Evolutionary conservation across 2,113 vertebrate species (phyloP).

Genomic region (Australoheros scitulus): DNA sequence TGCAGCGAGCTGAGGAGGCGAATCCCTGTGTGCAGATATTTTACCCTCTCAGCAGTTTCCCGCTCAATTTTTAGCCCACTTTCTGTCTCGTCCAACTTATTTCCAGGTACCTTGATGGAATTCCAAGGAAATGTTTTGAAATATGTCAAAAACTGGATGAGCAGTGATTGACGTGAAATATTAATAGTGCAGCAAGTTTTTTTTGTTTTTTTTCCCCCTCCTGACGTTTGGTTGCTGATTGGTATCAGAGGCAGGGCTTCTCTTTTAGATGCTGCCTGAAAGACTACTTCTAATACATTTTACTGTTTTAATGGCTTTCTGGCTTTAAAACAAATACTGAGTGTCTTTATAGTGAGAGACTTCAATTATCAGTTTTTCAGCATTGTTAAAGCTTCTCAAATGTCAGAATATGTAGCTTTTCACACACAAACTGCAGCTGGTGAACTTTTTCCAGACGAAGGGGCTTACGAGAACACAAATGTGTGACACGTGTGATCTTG

Average conservation of each 20-base stretch:
- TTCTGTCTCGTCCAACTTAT: slow-evolving; percentile 19
- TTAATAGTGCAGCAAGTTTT: background rate
- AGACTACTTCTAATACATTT: background rate
- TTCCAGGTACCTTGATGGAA: slow-evolving; percentile 22
- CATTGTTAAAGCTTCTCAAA: no score
- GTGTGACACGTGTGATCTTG: background rate
- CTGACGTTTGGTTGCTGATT: slow-evolving; percentile 32
- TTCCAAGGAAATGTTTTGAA: slow-evolving; percentile 25
- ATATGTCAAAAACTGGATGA: background rate
- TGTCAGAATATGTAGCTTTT: background rate
- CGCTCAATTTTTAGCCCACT: slow-evolving; percentile 46
- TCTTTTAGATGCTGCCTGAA: background rate
- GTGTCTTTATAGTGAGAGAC: background rate
- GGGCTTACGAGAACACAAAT: background rate
- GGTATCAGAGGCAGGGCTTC: background rate
- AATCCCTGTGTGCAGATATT: slow-evolving; percentile 46
- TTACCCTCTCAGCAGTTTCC: slow-evolving; percentile 49
- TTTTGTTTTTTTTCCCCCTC: no score
- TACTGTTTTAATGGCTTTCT: background rate
- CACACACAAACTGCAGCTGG: background rate
- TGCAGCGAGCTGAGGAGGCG: slow-evolving; percentile 39
- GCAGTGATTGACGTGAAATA: background rate
- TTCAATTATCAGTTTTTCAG: background rate
- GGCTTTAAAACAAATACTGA: background rate
- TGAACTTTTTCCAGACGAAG: background rate